Conservation (phyloP, 2,113 vertebrate species). For the Sinosuthora webbiana region DNA sequence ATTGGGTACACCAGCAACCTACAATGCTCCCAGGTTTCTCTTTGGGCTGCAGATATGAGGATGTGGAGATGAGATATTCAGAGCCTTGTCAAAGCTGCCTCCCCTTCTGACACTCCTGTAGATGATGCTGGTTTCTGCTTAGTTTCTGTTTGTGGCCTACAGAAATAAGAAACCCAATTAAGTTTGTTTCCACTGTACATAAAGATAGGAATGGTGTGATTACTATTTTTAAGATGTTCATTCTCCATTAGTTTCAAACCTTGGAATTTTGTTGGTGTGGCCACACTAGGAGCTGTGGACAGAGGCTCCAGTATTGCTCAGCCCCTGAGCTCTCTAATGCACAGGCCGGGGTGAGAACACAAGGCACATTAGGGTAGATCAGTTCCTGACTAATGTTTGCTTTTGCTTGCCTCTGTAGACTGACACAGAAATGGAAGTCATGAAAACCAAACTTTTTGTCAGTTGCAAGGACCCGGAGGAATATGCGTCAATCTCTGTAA, state of each 20-base stretch:
- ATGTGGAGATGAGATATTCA: background rate
- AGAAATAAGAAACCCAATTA: background rate
- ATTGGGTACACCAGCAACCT: background rate
- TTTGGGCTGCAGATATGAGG: background rate
- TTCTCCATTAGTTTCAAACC: background rate
- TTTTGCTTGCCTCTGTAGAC: background rate
- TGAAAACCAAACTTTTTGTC: background rate
- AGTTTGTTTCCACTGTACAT: background rate
- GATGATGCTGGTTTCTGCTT: background rate
- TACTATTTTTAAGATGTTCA: background rate
- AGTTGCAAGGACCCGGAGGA: background rate
- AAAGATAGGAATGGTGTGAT: background rate
- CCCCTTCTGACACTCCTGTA: background rate
- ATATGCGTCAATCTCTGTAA: background rate
- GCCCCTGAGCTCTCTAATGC: background rate
- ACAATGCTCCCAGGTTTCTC: background rate
- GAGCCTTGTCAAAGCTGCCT: background rate
- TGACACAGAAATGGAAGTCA: background rate
- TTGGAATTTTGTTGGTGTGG: background rate
- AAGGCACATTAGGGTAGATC: background rate
- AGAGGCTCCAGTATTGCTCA: background rate
- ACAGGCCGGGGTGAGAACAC: background rate
- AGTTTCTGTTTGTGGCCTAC: background rate
- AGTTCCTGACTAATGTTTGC: background rate
- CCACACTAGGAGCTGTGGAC: background rate